Base-by-base conservation (phyloP, 2,797 vertebrate genomes). In the Microtus obscurus region DNA sequence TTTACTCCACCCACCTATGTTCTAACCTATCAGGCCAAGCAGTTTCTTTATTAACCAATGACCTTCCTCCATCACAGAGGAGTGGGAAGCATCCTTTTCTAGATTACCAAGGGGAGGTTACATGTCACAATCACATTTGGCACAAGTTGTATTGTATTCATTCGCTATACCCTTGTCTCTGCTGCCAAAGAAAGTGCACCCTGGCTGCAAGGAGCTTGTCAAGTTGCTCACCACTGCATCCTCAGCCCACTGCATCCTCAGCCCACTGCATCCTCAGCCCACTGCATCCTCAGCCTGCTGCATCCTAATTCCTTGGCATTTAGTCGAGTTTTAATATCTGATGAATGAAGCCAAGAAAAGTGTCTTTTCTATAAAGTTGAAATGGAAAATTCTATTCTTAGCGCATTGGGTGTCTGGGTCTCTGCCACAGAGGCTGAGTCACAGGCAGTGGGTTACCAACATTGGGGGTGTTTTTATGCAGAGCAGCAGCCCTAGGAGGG, bases 301-400 rank as follows among this genome's bases (percentile, higher is more conserved):
- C 53, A 56, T 56, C 53, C 53, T 21, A 56, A 56, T 77, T 81
- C 83, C 48, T 94, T 95, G 95, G 34, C 93, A 78, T 82, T 94
- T 91, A 93, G 73, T 73, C 45, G 37, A 80, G 51, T 81, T 93
- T 94, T 85, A 89, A 86, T 95, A 94, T 71, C 82, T 81, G 90
- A 93, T 96, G 82, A 95, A 97, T 86, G 74, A 94, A 90, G 43
- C 82, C 74, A 63, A 95, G 76, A 69, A 89, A 87, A 81, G 56
- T 16, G 27, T 87, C 53, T 90, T 94, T 87, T 59, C 89, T 82
- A 94, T 94, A 79, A 82, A 83, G 89, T 69, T 71, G 48, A 95
- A 94, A 95, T 83, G 89, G 93, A 94, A 97, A 95, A 82, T 87
- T 90, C 81, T 97, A 87, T 96, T 95, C 92, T 95, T 95, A 94